Base-by-base conservation (phyloP, 2,797 vertebrate species). In the Natrix natrix region DNA sequence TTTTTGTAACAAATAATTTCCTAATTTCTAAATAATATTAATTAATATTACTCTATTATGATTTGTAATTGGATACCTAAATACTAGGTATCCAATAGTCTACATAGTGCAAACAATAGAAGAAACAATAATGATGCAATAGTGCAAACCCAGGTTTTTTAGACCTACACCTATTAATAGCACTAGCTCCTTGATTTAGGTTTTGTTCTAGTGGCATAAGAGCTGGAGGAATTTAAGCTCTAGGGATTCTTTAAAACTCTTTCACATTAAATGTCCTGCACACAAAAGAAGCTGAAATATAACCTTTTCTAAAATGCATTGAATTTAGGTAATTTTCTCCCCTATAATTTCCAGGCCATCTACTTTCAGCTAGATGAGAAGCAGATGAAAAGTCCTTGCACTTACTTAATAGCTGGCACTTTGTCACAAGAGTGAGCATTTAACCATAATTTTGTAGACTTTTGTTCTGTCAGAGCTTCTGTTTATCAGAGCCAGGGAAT, bases 201-300 rank as follows among this genome's bases (percentile, higher is more conserved):
- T 59, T 94, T 74, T 95, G 92, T 91, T 87, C 90, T 93, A 94
- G 92, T 94, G 93, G 91, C 95, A n/a, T 61, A 88, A 61, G 93
- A 95, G 90, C 92, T 95, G 37, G 32, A 74, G 69, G 95, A 91
- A 92, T 96, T 96, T 96, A 83, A 94, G 92, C 91, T 94, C 94
- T 95, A 95, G 94, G 94, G 93, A 63, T 93, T 95, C 86, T 93
- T 94, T 0, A 28, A 92, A 87, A 88, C 90, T 61, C 55, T 22
- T 93, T 88, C 92, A 94, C 48, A 93, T 59, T 93, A 96, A 96
- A 94, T 94, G 91, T 16, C 69, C 32, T 52, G 91, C 94, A 90
- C 37, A 69, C 93, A 55, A 89, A 63, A 54, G 83, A 87, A 63
- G 91, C 94, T 90, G 63, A 91, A 93, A n/a, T 20, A 92, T 37